Base-by-base conservation (phyloP, 1,140 invertebrate species). In the Chironomus tepperi region DNA sequence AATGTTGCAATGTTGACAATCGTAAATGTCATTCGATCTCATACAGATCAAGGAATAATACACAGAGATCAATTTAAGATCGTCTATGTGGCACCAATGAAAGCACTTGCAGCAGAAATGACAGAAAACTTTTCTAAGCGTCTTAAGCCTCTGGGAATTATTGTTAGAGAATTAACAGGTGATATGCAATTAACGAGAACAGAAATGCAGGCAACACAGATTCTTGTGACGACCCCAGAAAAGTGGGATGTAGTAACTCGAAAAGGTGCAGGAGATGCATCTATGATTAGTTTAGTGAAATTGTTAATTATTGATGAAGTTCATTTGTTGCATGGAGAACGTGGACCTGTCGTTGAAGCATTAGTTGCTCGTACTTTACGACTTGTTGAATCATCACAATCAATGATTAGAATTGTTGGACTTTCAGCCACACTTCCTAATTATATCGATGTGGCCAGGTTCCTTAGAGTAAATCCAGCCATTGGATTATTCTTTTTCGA, bases 171-270 rank as follows among this genome's bases (percentile, higher is more conserved):
- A 84, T 84, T 98, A 43, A 99, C 98, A 0, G 98, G 98, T 16
- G 98, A 99, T 82, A 99, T 98, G 93, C 95, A 98, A 79, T 83
- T 99, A 19, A 96, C 95, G 0, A 98, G 98, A 82, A 86, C 88
- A 43, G 97, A 99, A 85, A 98, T 99, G 75, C 86, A 90, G 19
- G 89, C 96, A 79, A 99, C 98, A 0, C 97, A 99, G 84, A 98
- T 99, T 90, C 87, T 99, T 18, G 94, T 99, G 3, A 97, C 97
- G 1, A 99, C 98, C 0, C 98, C 98, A 0, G 98, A 99, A 84
- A 99, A 99, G 81, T 99, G 98, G 97, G 98, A 99, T 84, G 96
- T 99, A 15, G 95, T 99, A 1, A 99, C 98, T 0, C 85, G 98
- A 75, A 99, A 99, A 85, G 90, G 92, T 76, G 78, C 84, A 84